Percentiles rank a stretch among this genome's conserved stretches.
Conservation (phyloP, 2,113 vertebrate genomes). For the Hiodon tergisus region DNA sequence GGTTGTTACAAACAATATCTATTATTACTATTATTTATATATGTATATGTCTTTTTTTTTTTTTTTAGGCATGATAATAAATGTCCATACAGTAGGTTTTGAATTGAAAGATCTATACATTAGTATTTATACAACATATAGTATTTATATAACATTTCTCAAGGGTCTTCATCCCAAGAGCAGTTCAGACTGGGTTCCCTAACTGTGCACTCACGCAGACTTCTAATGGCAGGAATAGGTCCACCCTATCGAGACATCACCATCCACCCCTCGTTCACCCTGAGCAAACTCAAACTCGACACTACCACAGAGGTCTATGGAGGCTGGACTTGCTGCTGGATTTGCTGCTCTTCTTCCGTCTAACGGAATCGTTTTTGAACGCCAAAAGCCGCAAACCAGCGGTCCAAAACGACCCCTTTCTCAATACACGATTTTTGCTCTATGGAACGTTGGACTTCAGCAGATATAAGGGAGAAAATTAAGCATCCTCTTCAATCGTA, state of each 20-base stretch:
- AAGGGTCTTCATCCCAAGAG: slow-evolving; percentile 47
- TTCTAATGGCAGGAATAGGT: not conserved
- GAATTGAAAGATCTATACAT: slow-evolving; percentile 52
- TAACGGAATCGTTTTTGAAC: not conserved
- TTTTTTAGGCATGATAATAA: slow-evolving; percentile 52
- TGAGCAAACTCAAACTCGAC: not conserved
- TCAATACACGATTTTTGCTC: not conserved
- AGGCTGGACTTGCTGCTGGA: not conserved
- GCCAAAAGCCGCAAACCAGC: not conserved
- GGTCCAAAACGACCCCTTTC: not conserved
- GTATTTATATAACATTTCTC: slow-evolving; percentile 53
- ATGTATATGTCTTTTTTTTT: not conserved
- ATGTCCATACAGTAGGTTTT: slow-evolving; percentile 63
- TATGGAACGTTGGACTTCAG: not conserved
- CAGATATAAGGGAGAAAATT: not conserved
- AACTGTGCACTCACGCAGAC: slow-evolving; percentile 37
- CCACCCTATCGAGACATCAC: not conserved
- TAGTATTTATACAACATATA: not conserved
- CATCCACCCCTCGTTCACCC: not conserved
- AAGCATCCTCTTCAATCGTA: not conserved
- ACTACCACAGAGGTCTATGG: not conserved
- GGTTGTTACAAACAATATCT: slow-evolving; percentile 72
- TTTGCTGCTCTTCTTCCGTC: slow-evolving; percentile 5
- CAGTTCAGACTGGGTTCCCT: slow-evolving; percentile 39
- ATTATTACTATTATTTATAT: slow-evolving; percentile 50